Percentiles rank a stretch among this genome's conserved stretches.
phyloP scores from a whole-genome alignment of 2,888 invertebrate genomes.

The Caenorhabditis angaria region DNA sequence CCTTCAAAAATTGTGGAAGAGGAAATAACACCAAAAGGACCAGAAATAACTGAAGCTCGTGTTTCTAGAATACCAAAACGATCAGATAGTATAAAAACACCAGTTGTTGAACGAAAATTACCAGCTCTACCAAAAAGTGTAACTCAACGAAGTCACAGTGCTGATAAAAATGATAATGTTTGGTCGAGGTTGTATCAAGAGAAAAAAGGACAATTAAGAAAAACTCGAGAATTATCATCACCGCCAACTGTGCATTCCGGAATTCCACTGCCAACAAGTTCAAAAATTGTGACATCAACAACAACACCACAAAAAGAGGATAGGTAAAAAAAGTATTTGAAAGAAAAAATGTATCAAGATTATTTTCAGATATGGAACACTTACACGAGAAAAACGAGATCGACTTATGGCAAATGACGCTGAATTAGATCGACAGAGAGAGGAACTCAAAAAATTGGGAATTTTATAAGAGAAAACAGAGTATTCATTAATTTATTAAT shows the following conservation, averaged over 20 bases:
- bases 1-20: conserved; percentile 4
- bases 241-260: conserved; percentile 36
- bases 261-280: conserved; percentile 30
- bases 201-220: conserved; percentile 54
- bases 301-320: conserved; percentile 9
- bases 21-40: conserved; percentile 26
- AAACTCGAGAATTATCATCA: conserved; percentile 49
- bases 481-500: conserved; percentile 7
- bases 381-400: conserved; percentile 55
- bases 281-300: conserved; percentile 6
- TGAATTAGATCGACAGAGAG: conserved; percentile 55
- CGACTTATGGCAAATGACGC: conserved; percentile 56
- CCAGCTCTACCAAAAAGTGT: conserved; percentile 47
- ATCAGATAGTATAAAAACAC: conserved; percentile 55
- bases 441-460: conserved; percentile 55
- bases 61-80: conserved; percentile 59
- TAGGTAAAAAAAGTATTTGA: conserved; percentile 15
- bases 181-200: conserved; percentile 61
- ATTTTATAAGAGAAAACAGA: conserved; percentile 31
- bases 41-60: conserved; percentile 55
- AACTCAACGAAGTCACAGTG: conserved; percentile 47
- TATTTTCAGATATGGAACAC: conserved; percentile 51
- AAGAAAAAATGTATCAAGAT: no score
- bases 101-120: conserved; percentile 54
- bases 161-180: conserved; percentile 52